Base-by-base conservation (phyloP, 2,888 invertebrate genomes). In the Thereva nobilitata region DNA sequence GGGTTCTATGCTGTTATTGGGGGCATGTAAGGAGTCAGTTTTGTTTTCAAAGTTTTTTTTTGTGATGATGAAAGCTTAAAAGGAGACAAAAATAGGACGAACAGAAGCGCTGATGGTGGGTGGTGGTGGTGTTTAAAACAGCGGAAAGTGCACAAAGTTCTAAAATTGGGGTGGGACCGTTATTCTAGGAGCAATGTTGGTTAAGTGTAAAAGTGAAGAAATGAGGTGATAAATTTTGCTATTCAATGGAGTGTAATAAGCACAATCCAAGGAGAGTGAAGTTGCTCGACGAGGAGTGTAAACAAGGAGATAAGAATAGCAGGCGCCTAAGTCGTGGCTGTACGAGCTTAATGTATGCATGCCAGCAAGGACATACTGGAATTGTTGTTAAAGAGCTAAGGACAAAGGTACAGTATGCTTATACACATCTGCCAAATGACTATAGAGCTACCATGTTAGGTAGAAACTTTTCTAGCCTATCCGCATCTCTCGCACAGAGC, bases 291-390 rank as follows among this genome's bases (percentile, higher is more conserved):
- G 55, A 65, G 59, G 69, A 66, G 52, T 53, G 57, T 37, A 59
- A 53, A 59, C 52, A 59, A 41, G 52, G 52, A 53, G 59, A 66
- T 59, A 59, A 35, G 59, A 38, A 38, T 23, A 56, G 54, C 61
- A 75, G 70, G 71, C 80, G 80, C 74, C 80, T 87, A 74, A 83
- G 83, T 72, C 85, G 84, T 76, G 91, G 93, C 75, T 92, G 93
- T 80, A 91, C 93, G 71, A 87, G 89, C 74, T 87, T 95, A 77
- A 94, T 95, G 93, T 92, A 93, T 83, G 93, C 93, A 75, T 93
- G 93, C 78, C 94, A 94, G 82, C 93, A 93, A 79, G 92, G 90
- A 61, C 88, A 92, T 82, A 89, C 91, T 79, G 86, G 87, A 71
- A 86, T 88, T 72, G 92, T 93, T 72, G 84, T 89, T 73, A 86